These are phyloP conservation scores for Okapia johnstoni DNA, from an alignment of 2,113 vertebrate genomes.

Conservation along the genomic window DNA sequence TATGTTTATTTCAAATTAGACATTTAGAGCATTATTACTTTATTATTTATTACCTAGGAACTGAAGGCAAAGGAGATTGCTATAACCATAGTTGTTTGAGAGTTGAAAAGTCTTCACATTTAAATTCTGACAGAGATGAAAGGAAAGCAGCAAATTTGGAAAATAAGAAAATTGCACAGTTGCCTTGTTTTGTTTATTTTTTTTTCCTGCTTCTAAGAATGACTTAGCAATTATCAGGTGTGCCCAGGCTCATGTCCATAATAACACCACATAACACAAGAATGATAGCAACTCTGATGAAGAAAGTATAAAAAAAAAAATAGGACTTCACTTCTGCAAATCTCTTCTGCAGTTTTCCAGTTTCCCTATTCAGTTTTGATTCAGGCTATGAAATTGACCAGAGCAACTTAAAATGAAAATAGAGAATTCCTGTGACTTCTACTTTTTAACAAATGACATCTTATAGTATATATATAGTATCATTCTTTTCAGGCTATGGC, in stretches of 20 bases:
- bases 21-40: not conserved
- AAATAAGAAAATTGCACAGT: not conserved
- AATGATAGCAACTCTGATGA: constrained; percentile 79
- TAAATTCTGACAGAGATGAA: not conserved
- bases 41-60: not conserved
- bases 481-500: constrained; percentile 71
- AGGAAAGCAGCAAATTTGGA: constrained; percentile 32
- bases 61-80: not conserved
- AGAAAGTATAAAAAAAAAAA: constrained; percentile 88
- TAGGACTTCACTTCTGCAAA: constrained; percentile 88
- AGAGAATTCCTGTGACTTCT: constrained; percentile 76
- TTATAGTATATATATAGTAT: constrained; percentile 51
- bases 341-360: constrained; percentile 91
- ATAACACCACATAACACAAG: constrained; percentile 79
- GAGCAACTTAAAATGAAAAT: constrained; percentile 82
- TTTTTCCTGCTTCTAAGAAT: constrained; percentile 42
- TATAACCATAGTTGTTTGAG: not conserved
- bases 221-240: constrained; percentile 78
- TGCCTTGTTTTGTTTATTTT: not conserved
- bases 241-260: constrained; percentile 76
- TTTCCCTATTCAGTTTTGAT: constrained; percentile 84
- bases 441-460: constrained; percentile 83
- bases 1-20: not conserved
- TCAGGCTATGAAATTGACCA: constrained; percentile 91
- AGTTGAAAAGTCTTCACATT: constrained; percentile 6